Percentiles rank a stretch among this genome's conserved stretches.
Evolutionary conservation across 2,797 vertebrate genomes (phyloP).

Genomic region (Spinus pinus): DNA sequence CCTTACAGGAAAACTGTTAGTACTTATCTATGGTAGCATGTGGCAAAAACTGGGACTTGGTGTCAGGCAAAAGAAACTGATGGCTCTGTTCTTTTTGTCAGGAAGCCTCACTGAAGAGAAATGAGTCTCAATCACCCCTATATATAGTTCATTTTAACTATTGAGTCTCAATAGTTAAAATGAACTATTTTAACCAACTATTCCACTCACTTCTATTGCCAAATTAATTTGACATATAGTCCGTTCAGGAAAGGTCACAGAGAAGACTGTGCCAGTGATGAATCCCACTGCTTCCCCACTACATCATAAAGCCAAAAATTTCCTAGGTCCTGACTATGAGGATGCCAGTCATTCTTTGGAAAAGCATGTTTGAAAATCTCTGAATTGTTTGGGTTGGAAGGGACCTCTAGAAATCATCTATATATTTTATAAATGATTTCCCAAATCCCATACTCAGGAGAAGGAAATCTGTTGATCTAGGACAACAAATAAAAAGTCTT

Average conservation of each 20-base stretch:
- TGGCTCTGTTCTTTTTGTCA: background rate
- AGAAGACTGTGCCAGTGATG: background rate
- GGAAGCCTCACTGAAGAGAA: background rate
- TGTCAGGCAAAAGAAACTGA: background rate
- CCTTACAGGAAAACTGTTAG: background rate
- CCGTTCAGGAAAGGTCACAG: background rate
- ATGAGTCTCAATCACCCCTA: background rate
- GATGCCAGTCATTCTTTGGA: background rate
- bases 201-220: background rate
- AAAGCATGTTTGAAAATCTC: background rate
- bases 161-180: no score
- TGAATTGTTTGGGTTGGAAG: background rate
- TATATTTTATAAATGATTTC: background rate
- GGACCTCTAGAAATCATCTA: background rate
- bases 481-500: background rate
- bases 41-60: background rate
- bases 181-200: background rate
- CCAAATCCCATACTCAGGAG: background rate
- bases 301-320: rapidly evolving
- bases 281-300: background rate
- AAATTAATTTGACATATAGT: background rate
- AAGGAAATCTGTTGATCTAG: background rate
- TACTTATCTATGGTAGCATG: background rate
- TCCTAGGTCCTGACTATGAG: background rate
- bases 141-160: no score